These are phyloP conservation scores for Cirrhinus molitorella DNA, from an alignment of 2,797 vertebrate species.

Conservation along the genomic window DNA sequence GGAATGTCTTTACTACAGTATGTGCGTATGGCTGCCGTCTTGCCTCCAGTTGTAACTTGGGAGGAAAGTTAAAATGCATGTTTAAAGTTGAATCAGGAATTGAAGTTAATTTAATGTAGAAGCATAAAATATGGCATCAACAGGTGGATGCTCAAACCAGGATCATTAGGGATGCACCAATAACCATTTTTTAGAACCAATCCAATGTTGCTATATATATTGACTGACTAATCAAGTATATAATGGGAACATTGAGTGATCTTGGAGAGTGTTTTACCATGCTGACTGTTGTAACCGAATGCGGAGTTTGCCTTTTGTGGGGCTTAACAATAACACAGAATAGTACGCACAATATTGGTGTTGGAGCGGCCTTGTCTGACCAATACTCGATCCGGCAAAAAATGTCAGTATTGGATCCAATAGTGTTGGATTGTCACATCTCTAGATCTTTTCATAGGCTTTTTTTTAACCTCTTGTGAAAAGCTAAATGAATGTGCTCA, in stretches of 20 bases:
- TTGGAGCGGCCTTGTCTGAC: background rate
- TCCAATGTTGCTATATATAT: background rate
- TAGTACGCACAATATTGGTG: background rate
- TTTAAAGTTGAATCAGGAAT: constrained; percentile 1
- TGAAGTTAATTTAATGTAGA: background rate
- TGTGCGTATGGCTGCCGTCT: background rate
- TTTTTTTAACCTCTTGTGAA: background rate
- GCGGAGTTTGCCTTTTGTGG: background rate
- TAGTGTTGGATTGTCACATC: background rate
- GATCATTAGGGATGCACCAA: background rate
- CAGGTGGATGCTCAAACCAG: constrained; percentile 7
- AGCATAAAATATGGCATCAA: background rate
- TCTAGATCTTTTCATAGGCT: background rate
- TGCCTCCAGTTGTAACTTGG: background rate
- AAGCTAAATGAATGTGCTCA: background rate
- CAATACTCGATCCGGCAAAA: background rate
- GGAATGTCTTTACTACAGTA: constrained; percentile 60
- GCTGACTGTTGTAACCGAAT: background rate
- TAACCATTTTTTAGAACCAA: background rate
- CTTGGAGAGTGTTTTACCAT: background rate
- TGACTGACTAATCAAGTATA: background rate
- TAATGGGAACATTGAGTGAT: background rate
- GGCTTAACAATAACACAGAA: background rate
- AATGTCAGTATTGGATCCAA: background rate
- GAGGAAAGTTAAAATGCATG: background rate